phyloP scores from a whole-genome alignment of 2,888 invertebrate genomes.

The Erpobdella octoculata region DNA sequence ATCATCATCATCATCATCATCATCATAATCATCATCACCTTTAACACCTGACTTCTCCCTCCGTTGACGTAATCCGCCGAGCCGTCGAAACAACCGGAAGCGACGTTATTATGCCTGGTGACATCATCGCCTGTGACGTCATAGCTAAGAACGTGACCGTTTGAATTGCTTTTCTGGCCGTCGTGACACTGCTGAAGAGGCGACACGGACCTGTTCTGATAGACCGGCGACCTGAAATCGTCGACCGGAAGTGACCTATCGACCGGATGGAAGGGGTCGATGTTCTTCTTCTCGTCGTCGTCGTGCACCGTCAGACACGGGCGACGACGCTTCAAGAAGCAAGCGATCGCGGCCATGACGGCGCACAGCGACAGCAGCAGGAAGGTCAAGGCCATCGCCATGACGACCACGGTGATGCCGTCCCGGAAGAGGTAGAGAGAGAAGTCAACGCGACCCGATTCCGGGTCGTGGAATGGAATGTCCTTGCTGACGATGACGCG shows the following conservation, averaged over 20 bases:
- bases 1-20: conserved; percentile 5
- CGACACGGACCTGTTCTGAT: not conserved
- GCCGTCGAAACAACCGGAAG: conserved; percentile 6
- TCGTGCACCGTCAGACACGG: not conserved
- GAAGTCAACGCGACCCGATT: not conserved
- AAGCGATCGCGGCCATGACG: conserved; percentile 28
- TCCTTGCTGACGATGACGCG: conserved; percentile 30
- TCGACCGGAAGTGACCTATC: not conserved
- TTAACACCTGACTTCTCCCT: conserved; percentile 3
- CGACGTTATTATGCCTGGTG: conserved; percentile 8
- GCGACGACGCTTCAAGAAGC: conserved; percentile 21
- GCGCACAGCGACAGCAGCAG: conserved; percentile 27
- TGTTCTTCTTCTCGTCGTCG: conserved; percentile 2
- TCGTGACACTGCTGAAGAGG: not conserved
- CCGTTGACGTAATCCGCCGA: not conserved
- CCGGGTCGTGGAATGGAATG: conserved; percentile 21
- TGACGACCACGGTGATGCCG: conserved; percentile 28
- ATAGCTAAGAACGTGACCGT: conserved; percentile 21
- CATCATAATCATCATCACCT: conserved; percentile 24
- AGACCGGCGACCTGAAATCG: not conserved
- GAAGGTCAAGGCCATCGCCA: conserved; percentile 28
- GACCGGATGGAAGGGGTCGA: not conserved
- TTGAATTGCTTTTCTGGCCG: not conserved
- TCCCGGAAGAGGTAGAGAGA: conserved; percentile 22
- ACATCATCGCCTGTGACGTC: conserved; percentile 21